phyloP scores from a whole-genome alignment of 2,113 vertebrate genomes.

The Chelonoidis abingdonii region DNA sequence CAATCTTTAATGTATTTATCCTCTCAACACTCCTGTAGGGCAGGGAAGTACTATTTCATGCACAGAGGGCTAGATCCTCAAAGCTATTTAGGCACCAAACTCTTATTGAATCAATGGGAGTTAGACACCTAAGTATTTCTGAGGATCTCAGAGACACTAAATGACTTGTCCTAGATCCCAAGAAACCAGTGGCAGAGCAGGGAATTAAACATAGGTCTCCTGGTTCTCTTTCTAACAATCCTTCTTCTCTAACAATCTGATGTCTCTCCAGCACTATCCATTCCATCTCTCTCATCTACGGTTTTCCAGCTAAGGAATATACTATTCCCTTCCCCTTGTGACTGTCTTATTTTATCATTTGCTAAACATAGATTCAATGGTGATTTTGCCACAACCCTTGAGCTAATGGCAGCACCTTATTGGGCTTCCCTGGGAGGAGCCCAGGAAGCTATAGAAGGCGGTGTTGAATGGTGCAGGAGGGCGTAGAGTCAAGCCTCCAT shows the following conservation, averaged over 20 bases:
- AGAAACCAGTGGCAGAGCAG: not conserved
- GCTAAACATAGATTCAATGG: not conserved
- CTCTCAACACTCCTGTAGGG: not conserved
- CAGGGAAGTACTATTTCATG: not conserved
- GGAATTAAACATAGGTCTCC: not conserved
- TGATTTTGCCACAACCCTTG: not conserved
- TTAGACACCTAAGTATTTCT: no score
- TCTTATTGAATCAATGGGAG: not conserved
- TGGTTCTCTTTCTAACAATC: not conserved
- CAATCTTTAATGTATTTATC: not conserved
- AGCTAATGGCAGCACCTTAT: not conserved
- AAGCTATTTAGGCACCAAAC: not conserved
- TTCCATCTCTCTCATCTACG: not conserved
- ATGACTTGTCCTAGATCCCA: not conserved
- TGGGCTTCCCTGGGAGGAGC: not conserved
- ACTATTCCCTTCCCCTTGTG: not conserved
- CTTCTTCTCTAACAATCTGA: not conserved
- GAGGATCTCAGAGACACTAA: not conserved
- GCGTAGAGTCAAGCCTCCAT: not conserved
- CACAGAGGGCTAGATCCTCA: not conserved
- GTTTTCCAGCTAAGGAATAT: not conserved
- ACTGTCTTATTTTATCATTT: not conserved
- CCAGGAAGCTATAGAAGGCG: not conserved
- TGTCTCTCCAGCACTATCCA: not conserved
- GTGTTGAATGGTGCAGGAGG: not conserved